phyloP scores from a whole-genome alignment of 2,797 vertebrate genomes.

The Mustela erminea region DNA sequence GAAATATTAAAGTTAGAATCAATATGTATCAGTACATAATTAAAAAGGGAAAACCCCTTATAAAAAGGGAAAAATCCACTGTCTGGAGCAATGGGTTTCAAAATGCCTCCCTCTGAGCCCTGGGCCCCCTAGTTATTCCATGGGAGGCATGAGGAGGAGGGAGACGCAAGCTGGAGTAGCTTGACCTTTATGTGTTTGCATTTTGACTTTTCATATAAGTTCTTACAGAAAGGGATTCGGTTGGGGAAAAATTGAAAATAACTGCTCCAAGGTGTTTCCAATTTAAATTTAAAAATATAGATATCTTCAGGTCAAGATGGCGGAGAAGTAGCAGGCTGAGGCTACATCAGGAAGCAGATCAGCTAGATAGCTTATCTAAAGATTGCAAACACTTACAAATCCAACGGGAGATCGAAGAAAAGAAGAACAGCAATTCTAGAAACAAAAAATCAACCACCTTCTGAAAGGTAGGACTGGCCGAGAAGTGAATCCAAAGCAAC shows the following conservation, averaged over 20 bases:
- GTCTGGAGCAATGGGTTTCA: background rate
- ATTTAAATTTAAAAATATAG: background rate
- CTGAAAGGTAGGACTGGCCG: no score
- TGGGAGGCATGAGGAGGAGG: background rate
- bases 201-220: background rate
- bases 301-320: background rate
- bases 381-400: no score
- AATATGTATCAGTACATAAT: background rate
- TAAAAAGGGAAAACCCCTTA: background rate
- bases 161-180: background rate
- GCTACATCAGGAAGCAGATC: no score
- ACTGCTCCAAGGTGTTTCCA: background rate
- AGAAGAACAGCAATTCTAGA: no score
- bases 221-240: background rate
- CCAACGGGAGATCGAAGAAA: no score
- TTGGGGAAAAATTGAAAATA: background rate
- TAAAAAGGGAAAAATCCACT: background rate
- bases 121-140: no score
- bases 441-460: no score
- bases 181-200: background rate
- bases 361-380: no score
- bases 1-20: background rate
- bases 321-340: no score
- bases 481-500: no score
- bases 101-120: background rate